A percentile compares a stretch with the other conserved stretches of the same genome.
Evolutionary conservation across 2,797 vertebrate species (phyloP).

Genomic region (Lagorchestes hirsutus): DNA sequence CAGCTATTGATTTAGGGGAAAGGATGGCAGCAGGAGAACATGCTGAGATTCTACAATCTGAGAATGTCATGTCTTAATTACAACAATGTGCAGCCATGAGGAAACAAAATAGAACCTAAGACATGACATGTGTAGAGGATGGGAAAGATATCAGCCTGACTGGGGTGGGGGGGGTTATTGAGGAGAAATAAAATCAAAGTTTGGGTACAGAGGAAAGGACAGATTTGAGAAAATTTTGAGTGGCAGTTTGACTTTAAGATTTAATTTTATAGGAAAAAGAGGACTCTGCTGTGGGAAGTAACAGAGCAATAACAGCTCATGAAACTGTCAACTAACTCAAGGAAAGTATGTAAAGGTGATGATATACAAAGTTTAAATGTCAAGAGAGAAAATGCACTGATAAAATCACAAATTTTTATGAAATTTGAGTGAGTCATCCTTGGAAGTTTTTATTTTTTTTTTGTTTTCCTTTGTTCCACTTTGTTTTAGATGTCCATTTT

Average conservation of each 20-base stretch:
- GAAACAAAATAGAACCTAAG: not conserved
- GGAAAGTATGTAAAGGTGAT: not conserved
- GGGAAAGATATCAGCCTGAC: not conserved
- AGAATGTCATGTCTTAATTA: not conserved
- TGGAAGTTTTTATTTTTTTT: not conserved
- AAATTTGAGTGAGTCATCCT: not conserved
- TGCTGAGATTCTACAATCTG: not conserved
- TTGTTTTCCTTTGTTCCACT: not conserved
- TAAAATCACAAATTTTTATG: not conserved
- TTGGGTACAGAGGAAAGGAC: not conserved
- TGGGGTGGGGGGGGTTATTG: not conserved
- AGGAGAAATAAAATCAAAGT: not conserved
- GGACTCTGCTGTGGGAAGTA: not conserved
- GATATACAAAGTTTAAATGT: not conserved
- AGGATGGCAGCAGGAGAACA: not conserved
- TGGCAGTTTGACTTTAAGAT: not conserved
- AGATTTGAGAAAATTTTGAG: not conserved
- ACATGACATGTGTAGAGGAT: not conserved
- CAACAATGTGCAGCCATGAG: not conserved
- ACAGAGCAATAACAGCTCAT: not conserved
- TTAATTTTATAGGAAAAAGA: not conserved
- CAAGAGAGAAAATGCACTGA: not conserved
- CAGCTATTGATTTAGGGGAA: not conserved
- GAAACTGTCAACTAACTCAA: not conserved
- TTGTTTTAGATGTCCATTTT: not conserved